phyloP scores from a whole-genome alignment of 1,140 invertebrate genomes.

The Trichomalopsis sarcophagae region DNA sequence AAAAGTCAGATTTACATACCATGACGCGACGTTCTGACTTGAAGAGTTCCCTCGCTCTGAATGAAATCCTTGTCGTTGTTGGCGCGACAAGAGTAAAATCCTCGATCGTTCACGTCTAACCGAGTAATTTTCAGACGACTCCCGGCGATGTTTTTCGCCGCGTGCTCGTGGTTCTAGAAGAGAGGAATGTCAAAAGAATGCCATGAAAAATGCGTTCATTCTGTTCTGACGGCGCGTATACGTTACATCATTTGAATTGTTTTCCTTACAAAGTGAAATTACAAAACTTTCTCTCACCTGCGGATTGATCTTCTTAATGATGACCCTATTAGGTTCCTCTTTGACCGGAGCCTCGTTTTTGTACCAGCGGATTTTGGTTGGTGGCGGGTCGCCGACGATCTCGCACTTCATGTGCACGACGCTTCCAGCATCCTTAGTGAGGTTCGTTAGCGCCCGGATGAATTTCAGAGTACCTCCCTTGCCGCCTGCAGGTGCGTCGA shows the following conservation, averaged over 20 bases:
- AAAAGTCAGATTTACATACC: constrained; percentile 57
- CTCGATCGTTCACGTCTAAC: constrained; percentile 80
- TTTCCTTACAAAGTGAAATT: too few relatives aligned
- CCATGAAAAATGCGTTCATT: not conserved
- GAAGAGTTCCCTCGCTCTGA: constrained; percentile 78
- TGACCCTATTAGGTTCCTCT: constrained; percentile 74
- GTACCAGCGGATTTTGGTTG: constrained; percentile 80
- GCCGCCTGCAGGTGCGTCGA: constrained; percentile 56
- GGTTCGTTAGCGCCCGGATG: constrained; percentile 75
- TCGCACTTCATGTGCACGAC: constrained; percentile 81
- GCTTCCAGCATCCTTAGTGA: constrained; percentile 79
- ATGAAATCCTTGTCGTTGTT: constrained; percentile 78
- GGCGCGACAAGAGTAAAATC: constrained; percentile 83
- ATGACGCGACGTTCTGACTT: constrained; percentile 72
- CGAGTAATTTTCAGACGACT: constrained; percentile 77
- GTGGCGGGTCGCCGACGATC: constrained; percentile 79
- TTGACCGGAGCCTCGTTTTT: constrained; percentile 80
- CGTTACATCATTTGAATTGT: too few relatives aligned
- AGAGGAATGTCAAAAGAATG: not conserved
- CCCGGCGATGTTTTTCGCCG: constrained; percentile 61
- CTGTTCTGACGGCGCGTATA: not conserved
- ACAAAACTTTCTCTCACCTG: constrained; percentile 56
- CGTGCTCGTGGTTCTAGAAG: constrained; percentile 60
- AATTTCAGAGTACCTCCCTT: constrained; percentile 70
- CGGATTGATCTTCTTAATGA: constrained; percentile 70